Conservation (phyloP, 2,888 invertebrate genomes). For the Ceriagrion tenellum region DNA sequence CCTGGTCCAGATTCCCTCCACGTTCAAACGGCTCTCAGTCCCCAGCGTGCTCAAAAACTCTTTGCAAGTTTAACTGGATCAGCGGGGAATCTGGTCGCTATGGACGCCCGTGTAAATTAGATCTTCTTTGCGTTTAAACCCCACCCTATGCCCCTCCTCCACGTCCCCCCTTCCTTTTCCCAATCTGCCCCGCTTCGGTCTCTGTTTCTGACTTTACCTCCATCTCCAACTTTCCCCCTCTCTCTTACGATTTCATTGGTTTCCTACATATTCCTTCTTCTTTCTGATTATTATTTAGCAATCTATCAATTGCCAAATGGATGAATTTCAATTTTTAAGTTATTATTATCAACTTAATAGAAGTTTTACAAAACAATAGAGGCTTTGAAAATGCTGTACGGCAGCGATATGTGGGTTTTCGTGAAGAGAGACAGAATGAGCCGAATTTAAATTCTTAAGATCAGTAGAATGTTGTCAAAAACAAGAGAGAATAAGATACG, state of each 20-base stretch:
- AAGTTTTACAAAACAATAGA: no score
- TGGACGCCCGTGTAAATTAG: slow-evolving; percentile 44
- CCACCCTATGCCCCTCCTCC: background rate
- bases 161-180: background rate
- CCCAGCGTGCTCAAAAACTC: slow-evolving; percentile 47
- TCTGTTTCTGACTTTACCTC: background rate
- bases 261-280: background rate
- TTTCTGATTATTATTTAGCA: background rate
- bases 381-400: no score
- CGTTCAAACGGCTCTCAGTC: slow-evolving; percentile 5
- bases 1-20: background rate
- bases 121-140: slow-evolving; percentile 31
- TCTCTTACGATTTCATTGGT: background rate
- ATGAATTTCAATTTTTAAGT: no score
- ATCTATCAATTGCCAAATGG: no score
- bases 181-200: background rate
- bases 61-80: slow-evolving; percentile 51
- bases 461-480: no score
- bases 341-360: no score
- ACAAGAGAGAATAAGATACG: no score
- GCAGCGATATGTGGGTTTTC: no score
- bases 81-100: slow-evolving; percentile 50
- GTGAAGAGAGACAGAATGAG: no score
- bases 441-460: no score
- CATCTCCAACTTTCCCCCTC: background rate